These are phyloP conservation scores for Congeria kusceri DNA, from an alignment of 2,888 invertebrate genomes.

Conservation along the genomic window DNA sequence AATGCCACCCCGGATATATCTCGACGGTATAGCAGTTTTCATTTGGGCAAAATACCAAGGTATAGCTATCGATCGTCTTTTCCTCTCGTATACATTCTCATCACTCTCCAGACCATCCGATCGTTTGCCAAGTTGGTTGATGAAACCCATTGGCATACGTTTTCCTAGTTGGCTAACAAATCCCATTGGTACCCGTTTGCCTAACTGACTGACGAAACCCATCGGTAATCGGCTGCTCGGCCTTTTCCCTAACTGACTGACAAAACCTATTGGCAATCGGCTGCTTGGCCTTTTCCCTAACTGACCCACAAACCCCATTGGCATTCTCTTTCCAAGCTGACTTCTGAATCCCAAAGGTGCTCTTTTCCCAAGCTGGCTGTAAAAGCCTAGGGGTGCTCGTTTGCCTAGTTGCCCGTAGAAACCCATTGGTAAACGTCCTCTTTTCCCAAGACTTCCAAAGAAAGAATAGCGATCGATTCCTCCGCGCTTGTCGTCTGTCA, in stretches of 20 bases:
- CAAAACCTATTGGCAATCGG: slow-evolving; percentile 48
- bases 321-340: slow-evolving; percentile 33
- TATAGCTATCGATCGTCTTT: slow-evolving; percentile 16
- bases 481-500: not conserved
- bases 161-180: slow-evolving; percentile 43
- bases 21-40: slow-evolving; percentile 1
- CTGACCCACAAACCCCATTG: slow-evolving; percentile 44
- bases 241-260: slow-evolving; percentile 39
- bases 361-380: slow-evolving; percentile 14
- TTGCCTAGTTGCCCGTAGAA: slow-evolving; percentile 30
- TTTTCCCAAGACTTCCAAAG: slow-evolving; percentile 20
- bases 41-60: slow-evolving; percentile 2
- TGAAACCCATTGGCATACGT: slow-evolving; percentile 39
- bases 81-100: slow-evolving; percentile 12
- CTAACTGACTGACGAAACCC: slow-evolving; percentile 35
- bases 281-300: slow-evolving; percentile 50
- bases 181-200: slow-evolving; percentile 49
- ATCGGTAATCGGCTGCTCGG: slow-evolving; percentile 18
- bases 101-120: not conserved
- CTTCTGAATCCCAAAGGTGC: slow-evolving; percentile 36
- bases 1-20: slow-evolving; percentile 16
- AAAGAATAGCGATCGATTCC: slow-evolving; percentile 12
- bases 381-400: slow-evolving; percentile 18
- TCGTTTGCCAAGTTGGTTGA: slow-evolving; percentile 35
- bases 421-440: slow-evolving; percentile 36